Conservation (phyloP, 2,888 invertebrate species). For the Netelia inedita region DNA sequence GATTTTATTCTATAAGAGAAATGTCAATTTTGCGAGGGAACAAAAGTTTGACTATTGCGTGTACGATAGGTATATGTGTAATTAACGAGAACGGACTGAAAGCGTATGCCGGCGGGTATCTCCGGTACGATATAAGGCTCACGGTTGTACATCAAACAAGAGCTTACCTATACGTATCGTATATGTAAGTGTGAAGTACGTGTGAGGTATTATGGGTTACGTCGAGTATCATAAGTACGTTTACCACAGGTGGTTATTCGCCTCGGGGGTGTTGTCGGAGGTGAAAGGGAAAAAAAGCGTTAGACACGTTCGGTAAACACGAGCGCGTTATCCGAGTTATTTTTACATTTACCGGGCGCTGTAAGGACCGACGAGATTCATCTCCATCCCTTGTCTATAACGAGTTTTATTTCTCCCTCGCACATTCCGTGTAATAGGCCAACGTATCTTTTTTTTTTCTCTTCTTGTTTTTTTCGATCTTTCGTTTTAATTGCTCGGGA, state of each 20-base stretch:
- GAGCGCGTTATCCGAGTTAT: slow-evolving; percentile 65
- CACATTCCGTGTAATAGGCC: background rate
- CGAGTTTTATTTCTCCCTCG: background rate
- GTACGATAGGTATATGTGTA: background rate
- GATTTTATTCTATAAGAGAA: background rate
- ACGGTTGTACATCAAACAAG: too few relatives aligned
- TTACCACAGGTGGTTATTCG: slow-evolving; percentile 65
- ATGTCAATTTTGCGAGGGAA: background rate
- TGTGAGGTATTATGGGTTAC: too few relatives aligned
- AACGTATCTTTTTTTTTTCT: too few relatives aligned
- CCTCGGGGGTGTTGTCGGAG: slow-evolving; percentile 14
- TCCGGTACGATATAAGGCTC: too few relatives aligned
- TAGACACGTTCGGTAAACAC: slow-evolving; percentile 71
- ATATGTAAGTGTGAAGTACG: too few relatives aligned
- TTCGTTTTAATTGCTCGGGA: too few relatives aligned
- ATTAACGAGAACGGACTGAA: slow-evolving; percentile 26
- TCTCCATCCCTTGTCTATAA: slow-evolving; percentile 26
- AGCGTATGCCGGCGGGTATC: slow-evolving; percentile 2
- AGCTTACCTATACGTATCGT: too few relatives aligned
- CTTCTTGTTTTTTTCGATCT: too few relatives aligned
- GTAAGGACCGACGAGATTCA: slow-evolving; percentile 13
- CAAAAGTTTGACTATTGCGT: background rate
- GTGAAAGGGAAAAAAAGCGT: slow-evolving; percentile 47
- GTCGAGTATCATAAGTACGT: background rate
- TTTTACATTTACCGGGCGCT: slow-evolving; percentile 57